Evolutionary conservation across 2,113 vertebrate genomes (phyloP), one percentile per base, ranked within the genome.

Genomic region (Scalopus aquaticus): DNA sequence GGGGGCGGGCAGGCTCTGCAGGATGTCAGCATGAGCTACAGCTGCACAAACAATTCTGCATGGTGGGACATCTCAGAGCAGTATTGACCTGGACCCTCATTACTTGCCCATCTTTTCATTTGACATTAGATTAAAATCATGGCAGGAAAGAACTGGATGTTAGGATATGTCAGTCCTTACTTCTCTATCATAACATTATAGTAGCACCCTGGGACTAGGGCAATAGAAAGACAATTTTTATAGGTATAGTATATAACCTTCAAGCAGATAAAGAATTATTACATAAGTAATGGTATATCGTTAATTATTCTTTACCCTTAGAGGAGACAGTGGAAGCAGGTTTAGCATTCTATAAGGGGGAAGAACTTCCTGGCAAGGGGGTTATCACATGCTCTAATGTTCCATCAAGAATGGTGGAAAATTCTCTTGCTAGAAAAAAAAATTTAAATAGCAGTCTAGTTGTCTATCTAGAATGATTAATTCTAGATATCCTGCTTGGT

Each of bases 221-320:
- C 90, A 79, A 95, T 81, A 84, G 90, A 90, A 97, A 93, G 94
- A 93, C 91, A 93, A 85, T 95, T 97, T 97, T 97, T 95, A 93
- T 87, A 95, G 92, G 72, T 88, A 78, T 42, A 85, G 77, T 92
- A 96, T 97, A 94, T 96, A 95, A 96, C 84, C 46, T 95, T 90
- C 67, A 51, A 80, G 37, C 15, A 78, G 94, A 94, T 94, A 77
- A 95, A 95, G 88, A 95, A 92, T 93, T 95, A 92, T 93, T 85
- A 81, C 42, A 24, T 62, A 81, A 90, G 39, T 46, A 77, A 73
- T 88, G 62, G 60, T 30, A 6, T 70, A 69, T 85, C 2, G 0
- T 96, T 96, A 95, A 92, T 93, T 97, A 95, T 95, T 94, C 60
- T 93, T 76, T 35, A 42, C 60, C 39, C 78, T 79, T 87, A 37